Conservation (phyloP, 2,113 vertebrate species). For the Colistium nudipinnis region DNA sequence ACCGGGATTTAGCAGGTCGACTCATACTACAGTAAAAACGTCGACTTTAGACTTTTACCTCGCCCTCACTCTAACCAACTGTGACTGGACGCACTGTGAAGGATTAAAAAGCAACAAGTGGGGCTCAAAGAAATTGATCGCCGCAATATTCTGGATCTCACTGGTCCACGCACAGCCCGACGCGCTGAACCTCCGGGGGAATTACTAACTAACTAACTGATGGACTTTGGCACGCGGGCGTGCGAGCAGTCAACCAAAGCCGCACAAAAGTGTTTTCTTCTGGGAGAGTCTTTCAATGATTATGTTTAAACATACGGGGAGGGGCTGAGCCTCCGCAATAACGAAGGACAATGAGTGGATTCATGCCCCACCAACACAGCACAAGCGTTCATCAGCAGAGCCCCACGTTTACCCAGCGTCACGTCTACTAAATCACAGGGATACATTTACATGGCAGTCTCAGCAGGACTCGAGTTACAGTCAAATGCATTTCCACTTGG, state of each 20-base stretch:
- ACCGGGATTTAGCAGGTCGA: too few relatives aligned
- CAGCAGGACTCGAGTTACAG: background rate
- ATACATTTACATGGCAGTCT: background rate
- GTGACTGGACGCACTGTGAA: too few relatives aligned
- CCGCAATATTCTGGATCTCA: background rate
- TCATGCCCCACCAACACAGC: background rate
- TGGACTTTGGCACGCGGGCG: constrained; percentile 64
- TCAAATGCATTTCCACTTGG: background rate
- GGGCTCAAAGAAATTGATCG: too few relatives aligned
- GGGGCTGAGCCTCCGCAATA: background rate
- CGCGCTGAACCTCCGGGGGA: background rate
- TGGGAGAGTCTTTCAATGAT: background rate
- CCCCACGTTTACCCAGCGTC: background rate
- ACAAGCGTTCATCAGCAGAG: background rate
- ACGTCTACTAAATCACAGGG: background rate
- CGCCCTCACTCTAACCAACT: too few relatives aligned
- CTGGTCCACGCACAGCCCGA: background rate
- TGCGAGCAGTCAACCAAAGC: background rate
- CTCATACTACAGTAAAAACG: too few relatives aligned
- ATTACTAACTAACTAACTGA: constrained; percentile 28
- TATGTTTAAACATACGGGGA: background rate
- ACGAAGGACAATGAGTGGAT: background rate
- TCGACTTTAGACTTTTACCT: too few relatives aligned
- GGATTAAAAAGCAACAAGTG: too few relatives aligned
- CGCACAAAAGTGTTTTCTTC: background rate